Evolutionary conservation across 2,797 vertebrate genomes (phyloP), one percentile per base, ranked within the genome.

Genomic region (Propithecus deckenii): DNA sequence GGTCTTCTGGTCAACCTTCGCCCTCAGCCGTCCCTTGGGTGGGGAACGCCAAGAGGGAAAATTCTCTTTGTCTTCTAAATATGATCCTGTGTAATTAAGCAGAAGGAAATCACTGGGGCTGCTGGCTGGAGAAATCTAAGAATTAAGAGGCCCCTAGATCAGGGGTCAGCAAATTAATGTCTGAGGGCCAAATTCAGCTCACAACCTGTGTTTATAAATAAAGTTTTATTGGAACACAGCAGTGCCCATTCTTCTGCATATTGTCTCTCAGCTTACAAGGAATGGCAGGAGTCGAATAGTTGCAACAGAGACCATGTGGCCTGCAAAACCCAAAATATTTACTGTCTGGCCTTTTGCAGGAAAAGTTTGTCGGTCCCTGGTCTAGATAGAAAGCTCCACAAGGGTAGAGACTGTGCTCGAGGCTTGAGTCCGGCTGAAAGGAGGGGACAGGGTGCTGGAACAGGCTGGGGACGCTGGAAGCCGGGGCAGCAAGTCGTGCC

Each of bases 371-470:
- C 7, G 1, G 2, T 30, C 9, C 65, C 52, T 6, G 7, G 30
- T 35, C 52, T 71, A 43, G 55, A 35, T 0, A 2, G 35, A 48
- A 30, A n/a, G 23, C 2, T 20, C 43, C 10, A 4, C 4, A 0
- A n/a, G 41, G 46, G 30, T 7, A 13, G 84, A 52, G 20, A 14
- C 41, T 18, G 20, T 0, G 35, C 41, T 2, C 25, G 75, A 48
- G 55, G 43, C 57, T 65, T 15, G 15, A 63, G 59, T 20, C 38
- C 38, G 86, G 35, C 28, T 67, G 79, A 30, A 61, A 28, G 5
- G 7, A 28, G 52, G 28, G 20, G 30, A 7, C 4, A 2, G 28
- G 67, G 43, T 0, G 2, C 28, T 46, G 25, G 22, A 18, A 14
- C 0, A 5, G 41, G n/a, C 71, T n/a, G 23, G 23, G 52, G 57